Conservation (phyloP, 2,888 invertebrate species). For the Imbricaverruca yamaguchii region DNA sequence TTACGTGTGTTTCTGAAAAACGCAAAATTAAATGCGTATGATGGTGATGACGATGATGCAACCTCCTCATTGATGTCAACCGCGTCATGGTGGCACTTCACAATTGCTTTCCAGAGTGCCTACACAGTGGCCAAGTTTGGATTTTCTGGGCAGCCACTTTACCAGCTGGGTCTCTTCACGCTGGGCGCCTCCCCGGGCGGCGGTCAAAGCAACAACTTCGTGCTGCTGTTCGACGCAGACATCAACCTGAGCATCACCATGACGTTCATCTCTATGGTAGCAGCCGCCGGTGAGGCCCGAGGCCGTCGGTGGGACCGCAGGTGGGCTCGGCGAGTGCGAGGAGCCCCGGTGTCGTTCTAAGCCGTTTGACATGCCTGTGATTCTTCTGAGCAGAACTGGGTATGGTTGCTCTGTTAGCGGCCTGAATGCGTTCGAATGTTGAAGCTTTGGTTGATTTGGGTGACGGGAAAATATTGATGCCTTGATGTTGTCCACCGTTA, state of each 20-base stretch:
- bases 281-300: conserved; percentile 43
- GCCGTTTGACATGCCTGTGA: too few relatives aligned
- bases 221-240: conserved; percentile 47
- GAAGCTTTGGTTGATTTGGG: too few relatives aligned
- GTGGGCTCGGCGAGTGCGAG: too few relatives aligned
- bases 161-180: conserved; percentile 44
- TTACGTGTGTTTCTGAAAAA: background rate
- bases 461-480: too few relatives aligned
- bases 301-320: too few relatives aligned
- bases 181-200: conserved; percentile 47
- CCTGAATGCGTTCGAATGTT: too few relatives aligned
- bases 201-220: conserved; percentile 48
- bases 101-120: conserved; percentile 22
- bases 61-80: conserved; percentile 27
- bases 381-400: too few relatives aligned
- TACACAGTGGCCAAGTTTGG: conserved; percentile 27
- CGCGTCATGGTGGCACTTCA: background rate
- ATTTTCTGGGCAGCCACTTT: conserved; percentile 34
- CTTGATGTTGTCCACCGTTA: too few relatives aligned
- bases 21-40: background rate
- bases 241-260: conserved; percentile 48
- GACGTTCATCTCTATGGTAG: conserved; percentile 47
- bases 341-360: too few relatives aligned
- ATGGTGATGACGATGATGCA: conserved; percentile 28
- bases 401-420: too few relatives aligned